phyloP scores from a whole-genome alignment of 2,113 vertebrate genomes.

The Caranx melampygus region DNA sequence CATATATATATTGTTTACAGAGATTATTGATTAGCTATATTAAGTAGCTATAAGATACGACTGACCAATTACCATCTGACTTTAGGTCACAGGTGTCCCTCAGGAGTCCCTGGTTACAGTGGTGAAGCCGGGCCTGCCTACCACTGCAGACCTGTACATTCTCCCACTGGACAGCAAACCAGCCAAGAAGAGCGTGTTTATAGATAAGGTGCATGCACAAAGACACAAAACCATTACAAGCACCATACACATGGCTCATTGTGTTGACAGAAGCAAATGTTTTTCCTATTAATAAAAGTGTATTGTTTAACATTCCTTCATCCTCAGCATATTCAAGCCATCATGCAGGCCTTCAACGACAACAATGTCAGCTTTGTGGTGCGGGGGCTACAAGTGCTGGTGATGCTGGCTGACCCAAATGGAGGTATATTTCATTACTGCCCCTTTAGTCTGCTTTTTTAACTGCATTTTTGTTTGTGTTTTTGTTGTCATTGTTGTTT shows the following conservation, averaged over 20 bases:
- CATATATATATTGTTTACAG: too few relatives aligned
- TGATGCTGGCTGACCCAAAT: constrained; percentile 85
- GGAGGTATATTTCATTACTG: constrained; percentile 82
- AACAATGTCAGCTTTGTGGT: constrained; percentile 93
- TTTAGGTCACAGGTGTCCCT: constrained; percentile 90
- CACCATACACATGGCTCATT: not conserved
- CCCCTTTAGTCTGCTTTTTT: not conserved
- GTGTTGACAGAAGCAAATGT: not conserved
- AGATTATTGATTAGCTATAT: not conserved
- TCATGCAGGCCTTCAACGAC: constrained; percentile 88
- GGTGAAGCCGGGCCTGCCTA: constrained; percentile 93
- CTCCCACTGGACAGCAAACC: constrained; percentile 85
- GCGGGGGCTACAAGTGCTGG: constrained; percentile 88
- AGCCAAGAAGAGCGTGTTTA: constrained; percentile 83
- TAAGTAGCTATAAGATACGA: not conserved
- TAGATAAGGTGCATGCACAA: constrained; percentile 87
- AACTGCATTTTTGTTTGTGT: not conserved
- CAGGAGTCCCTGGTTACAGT: constrained; percentile 90
- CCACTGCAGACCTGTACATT: constrained; percentile 90
- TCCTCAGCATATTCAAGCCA: constrained; percentile 86
- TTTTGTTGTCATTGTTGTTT: not conserved
- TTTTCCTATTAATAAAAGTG: not conserved
- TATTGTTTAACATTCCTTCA: not conserved
- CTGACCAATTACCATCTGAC: not conserved
- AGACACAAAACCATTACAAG: not conserved